Evolutionary conservation across 2,797 vertebrate genomes (phyloP).

Genomic region (Numenius phaeopus): DNA sequence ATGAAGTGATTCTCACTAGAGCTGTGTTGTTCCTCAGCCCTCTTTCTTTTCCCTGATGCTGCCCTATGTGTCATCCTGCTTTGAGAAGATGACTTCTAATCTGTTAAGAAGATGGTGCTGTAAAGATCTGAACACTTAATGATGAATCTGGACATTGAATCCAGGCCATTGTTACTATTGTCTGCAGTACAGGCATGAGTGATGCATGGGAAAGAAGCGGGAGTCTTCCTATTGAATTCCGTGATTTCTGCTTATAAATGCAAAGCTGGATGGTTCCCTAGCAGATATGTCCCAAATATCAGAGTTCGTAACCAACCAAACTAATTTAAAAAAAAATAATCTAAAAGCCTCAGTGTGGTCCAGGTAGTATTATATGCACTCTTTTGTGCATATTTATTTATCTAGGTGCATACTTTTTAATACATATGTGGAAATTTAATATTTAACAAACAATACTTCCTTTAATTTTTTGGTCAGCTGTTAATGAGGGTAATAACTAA

Average conservation of each 20-base stretch:
- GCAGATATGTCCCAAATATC: not conserved
- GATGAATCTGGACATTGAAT: slow-evolving; percentile 55
- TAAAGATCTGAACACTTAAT: slow-evolving; percentile 58
- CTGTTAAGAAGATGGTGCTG: slow-evolving; percentile 52
- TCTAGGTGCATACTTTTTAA: too few relatives aligned
- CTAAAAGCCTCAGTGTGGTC: rapidly evolving
- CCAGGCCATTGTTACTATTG: slow-evolving; percentile 55
- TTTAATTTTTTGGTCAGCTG: not conserved
- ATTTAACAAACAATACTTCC: not conserved
- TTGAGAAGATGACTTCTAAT: slow-evolving; percentile 66
- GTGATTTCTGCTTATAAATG: not conserved
- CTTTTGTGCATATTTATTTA: not conserved
- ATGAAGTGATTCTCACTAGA: slow-evolving; percentile 47
- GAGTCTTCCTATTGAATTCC: not conserved
- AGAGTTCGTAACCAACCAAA: not conserved
- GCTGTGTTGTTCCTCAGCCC: slow-evolving; percentile 48
- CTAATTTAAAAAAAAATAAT: not conserved
- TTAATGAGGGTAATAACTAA: slow-evolving; percentile 19
- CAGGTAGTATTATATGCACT: not conserved
- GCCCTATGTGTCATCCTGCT: slow-evolving; percentile 55
- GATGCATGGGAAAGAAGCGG: slow-evolving; percentile 13
- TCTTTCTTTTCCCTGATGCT: slow-evolving; percentile 54
- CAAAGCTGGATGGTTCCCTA: not conserved
- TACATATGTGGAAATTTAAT: not conserved
- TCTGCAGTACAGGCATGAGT: slow-evolving; percentile 23